These are phyloP conservation scores for Cryptops parisi DNA, from an alignment of 2,888 invertebrate genomes.

Conservation along the genomic window DNA sequence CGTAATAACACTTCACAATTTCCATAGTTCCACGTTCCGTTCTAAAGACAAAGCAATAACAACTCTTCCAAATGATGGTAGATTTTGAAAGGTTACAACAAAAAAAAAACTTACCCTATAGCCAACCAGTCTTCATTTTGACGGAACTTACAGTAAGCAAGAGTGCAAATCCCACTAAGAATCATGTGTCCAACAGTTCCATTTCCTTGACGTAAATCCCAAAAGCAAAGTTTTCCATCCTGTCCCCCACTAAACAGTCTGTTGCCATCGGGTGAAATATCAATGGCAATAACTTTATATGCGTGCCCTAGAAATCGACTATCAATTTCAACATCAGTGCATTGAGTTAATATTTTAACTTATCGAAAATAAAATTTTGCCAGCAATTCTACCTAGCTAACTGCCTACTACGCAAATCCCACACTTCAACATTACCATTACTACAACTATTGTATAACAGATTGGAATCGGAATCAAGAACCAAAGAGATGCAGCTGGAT, in stretches of 20 bases:
- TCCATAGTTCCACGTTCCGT: too few relatives aligned
- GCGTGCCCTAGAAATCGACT: constrained; percentile 59
- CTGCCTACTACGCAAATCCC: constrained; percentile 88
- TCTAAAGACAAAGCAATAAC: too few relatives aligned
- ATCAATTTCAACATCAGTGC: too few relatives aligned
- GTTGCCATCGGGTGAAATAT: constrained; percentile 81
- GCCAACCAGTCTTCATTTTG: constrained; percentile 92
- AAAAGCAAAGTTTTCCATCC: constrained; percentile 85
- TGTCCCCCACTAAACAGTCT: constrained; percentile 91
- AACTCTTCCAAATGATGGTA: too few relatives aligned
- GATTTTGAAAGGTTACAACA: too few relatives aligned
- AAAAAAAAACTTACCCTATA: constrained; percentile 57
- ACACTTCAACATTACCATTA: constrained; percentile 91
- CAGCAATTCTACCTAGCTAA: constrained; percentile 50
- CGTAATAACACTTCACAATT: too few relatives aligned
- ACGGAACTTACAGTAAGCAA: constrained; percentile 90
- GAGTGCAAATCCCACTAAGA: constrained; percentile 77
- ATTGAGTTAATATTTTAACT: too few relatives aligned
- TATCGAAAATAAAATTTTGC: constrained; percentile 47
- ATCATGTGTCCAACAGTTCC: constrained; percentile 89
- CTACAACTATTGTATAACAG: constrained; percentile 96
- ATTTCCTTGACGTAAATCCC: constrained; percentile 83
- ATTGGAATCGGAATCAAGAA: constrained; percentile 89
- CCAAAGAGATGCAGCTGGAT: constrained; percentile 93
- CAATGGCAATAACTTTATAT: constrained; percentile 91